Evolutionary conservation across 2,113 vertebrate species (phyloP).

Genomic region (Anoplopoma fimbria): DNA sequence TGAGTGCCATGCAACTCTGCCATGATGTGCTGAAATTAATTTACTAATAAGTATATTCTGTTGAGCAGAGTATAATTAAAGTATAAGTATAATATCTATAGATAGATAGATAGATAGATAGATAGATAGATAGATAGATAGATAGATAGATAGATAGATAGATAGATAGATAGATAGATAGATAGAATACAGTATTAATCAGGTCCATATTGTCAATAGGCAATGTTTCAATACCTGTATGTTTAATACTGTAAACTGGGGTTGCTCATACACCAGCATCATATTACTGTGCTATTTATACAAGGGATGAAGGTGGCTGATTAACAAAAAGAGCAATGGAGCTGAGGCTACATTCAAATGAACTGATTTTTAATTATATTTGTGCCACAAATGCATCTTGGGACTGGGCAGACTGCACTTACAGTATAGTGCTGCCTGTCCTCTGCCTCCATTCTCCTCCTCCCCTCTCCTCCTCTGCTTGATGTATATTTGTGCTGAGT

Average conservation of each 20-base stretch:
- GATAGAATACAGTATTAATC: neutral
- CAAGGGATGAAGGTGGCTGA: neutral
- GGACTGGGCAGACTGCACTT: slow-evolving; percentile 15
- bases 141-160: too few species aligned
- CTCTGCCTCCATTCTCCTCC: slow-evolving; percentile 4
- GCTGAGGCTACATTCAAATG: slow-evolving; percentile 17
- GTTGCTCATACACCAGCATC: neutral
- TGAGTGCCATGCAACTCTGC: slow-evolving; percentile 25
- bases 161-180: too few species aligned
- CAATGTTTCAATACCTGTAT: neutral
- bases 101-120: neutral
- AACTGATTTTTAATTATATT: slow-evolving; percentile 24
- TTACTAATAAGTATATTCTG: slow-evolving; percentile 23
- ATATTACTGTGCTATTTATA: neutral
- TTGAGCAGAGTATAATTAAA: slow-evolving; percentile 25
- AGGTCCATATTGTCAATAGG: neutral
- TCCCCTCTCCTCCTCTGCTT: slow-evolving; percentile 32
- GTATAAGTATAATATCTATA: neutral
- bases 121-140: neutral
- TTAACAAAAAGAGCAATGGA: slow-evolving; percentile 10
- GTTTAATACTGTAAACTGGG: neutral
- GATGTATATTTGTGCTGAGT: slow-evolving; percentile 69
- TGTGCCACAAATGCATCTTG: slow-evolving; percentile 24
- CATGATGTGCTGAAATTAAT: slow-evolving; percentile 14
- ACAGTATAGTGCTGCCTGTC: slow-evolving; percentile 3